These are phyloP conservation scores for Drosophila eohydei DNA, from an alignment of 2,888 invertebrate species.

Conservation along the genomic window DNA sequence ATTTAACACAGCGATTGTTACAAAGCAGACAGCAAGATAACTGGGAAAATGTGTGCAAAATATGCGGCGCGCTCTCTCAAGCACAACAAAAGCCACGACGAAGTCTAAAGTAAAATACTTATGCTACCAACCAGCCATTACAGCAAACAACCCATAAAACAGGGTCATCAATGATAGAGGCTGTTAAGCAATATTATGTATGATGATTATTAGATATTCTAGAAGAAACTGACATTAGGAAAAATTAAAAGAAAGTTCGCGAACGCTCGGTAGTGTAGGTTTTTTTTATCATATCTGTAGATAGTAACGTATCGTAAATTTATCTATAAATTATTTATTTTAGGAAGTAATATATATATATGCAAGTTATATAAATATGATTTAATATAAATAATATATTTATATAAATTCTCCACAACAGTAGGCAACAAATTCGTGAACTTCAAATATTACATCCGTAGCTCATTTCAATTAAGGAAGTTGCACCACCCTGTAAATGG, in stretches of 20 bases:
- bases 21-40: slow-evolving; percentile 69
- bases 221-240: background rate
- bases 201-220: background rate
- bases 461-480: slow-evolving; percentile 15
- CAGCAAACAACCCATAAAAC: slow-evolving; percentile 24
- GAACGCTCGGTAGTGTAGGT: background rate
- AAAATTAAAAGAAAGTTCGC: background rate
- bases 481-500: slow-evolving; percentile 65
- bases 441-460: background rate
- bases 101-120: slow-evolving; percentile 31
- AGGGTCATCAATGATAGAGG: slow-evolving; percentile 21
- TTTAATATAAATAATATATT: background rate
- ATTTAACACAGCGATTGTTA: slow-evolving; percentile 66
- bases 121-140: slow-evolving; percentile 21
- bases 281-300: background rate
- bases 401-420: background rate
- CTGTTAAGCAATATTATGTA: background rate
- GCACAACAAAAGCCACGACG: slow-evolving; percentile 57
- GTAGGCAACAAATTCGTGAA: slow-evolving; percentile 35
- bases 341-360: background rate
- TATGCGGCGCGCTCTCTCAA: slow-evolving; percentile 43
- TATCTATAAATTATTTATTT: background rate
- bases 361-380: background rate
- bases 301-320: background rate
- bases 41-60: slow-evolving; percentile 67